phyloP scores from a whole-genome alignment of 2,888 invertebrate species.

The Pachymerium ferrugineum region DNA sequence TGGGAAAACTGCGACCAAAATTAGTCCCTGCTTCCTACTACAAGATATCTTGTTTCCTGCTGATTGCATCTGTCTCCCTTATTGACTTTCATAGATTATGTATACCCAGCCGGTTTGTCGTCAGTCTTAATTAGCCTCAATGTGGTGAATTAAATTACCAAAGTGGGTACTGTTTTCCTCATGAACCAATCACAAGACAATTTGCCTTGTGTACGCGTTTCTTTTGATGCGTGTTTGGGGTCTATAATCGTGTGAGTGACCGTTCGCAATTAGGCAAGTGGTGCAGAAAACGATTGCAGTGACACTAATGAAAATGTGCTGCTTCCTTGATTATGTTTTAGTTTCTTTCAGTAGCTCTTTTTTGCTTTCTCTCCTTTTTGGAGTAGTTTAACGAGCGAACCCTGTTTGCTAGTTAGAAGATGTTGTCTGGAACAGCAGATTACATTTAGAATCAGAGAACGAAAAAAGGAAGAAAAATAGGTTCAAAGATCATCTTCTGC shows the following conservation, averaged over 20 bases:
- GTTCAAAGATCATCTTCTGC: neutral
- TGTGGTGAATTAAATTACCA: constrained; percentile 27
- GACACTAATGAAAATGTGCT: constrained; percentile 27
- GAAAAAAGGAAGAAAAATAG: neutral
- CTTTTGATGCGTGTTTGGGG: constrained; percentile 27
- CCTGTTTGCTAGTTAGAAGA: neutral
- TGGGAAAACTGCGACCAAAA: constrained; percentile 1
- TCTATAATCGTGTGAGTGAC: constrained; percentile 25
- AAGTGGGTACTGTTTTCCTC: constrained; percentile 27
- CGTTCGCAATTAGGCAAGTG: constrained; percentile 23
- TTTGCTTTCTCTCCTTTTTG: neutral
- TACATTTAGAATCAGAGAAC: too few species aligned
- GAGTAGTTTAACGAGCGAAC: neutral
- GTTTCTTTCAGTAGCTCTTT: neutral
- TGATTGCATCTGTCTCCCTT: constrained; percentile 22
- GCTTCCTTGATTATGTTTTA: constrained; percentile 23
- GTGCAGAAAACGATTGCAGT: constrained; percentile 20
- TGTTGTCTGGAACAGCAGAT: neutral
- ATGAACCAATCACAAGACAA: constrained; percentile 27
- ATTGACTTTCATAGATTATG: constrained; percentile 27
- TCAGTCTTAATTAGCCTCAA: constrained; percentile 18
- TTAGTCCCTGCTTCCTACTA: constrained; percentile 19
- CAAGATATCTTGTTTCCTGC: constrained; percentile 21
- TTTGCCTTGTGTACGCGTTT: constrained; percentile 19
- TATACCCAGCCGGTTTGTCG: constrained; percentile 24